Percentiles rank a stretch among this genome's conserved stretches.
phyloP scores from a whole-genome alignment of 2,113 vertebrate genomes.

The Indri indri region DNA sequence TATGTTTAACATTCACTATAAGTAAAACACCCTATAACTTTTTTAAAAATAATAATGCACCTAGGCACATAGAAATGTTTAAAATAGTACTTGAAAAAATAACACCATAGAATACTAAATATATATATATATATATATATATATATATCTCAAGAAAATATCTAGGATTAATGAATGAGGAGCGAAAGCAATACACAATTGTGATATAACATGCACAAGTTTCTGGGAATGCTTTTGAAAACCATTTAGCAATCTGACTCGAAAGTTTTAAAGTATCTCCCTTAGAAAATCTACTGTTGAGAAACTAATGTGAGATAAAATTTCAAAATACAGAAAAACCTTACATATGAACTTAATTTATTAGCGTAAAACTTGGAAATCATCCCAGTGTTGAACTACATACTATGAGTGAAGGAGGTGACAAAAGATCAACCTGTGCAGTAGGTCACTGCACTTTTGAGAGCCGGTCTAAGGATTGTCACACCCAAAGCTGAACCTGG shows the following conservation, averaged over 20 bases:
- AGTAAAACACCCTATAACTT: not conserved
- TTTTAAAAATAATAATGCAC: not conserved
- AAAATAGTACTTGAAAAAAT: not conserved
- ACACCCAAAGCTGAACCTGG: not conserved
- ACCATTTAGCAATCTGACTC: not conserved
- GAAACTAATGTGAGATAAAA: not conserved
- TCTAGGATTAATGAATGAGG: not conserved
- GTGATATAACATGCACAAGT: not conserved
- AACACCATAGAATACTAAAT: not conserved
- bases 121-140: not conserved
- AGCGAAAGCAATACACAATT: not conserved
- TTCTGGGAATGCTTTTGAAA: not conserved
- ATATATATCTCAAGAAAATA: not conserved
- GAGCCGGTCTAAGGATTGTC: not conserved
- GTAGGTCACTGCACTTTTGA: not conserved
- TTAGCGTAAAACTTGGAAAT: not conserved
- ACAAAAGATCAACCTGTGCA: not conserved
- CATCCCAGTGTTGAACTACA: not conserved
- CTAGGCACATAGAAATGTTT: not conserved
- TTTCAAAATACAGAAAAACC: not conserved
- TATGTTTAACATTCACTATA: not conserved
- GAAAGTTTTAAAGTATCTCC: not conserved
- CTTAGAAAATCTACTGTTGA: not conserved
- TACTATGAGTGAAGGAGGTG: too few species aligned
- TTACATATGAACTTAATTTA: not conserved